Evolutionary conservation across 1,140 invertebrate genomes (phyloP).

Genomic region (Sarcophaga peregrina): DNA sequence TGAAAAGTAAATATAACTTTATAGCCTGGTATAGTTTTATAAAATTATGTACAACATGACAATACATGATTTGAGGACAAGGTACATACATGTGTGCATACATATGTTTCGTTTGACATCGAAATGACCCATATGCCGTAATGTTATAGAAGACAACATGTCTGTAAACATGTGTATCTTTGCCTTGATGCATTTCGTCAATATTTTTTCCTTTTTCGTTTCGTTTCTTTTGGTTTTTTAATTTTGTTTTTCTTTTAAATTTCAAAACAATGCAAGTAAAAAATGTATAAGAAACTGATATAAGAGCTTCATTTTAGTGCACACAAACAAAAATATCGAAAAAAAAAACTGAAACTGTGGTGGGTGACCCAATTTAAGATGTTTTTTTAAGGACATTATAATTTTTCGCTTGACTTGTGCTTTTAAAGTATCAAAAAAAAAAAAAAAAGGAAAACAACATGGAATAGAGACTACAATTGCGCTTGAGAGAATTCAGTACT

Average conservation of each 20-base stretch:
- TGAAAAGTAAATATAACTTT: too few species aligned
- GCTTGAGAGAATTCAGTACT: too few species aligned
- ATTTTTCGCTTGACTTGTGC: neutral
- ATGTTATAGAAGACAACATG: neutral
- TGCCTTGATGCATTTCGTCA: neutral
- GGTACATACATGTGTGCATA: too few species aligned
- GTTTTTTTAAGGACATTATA: neutral
- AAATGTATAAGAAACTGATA: neutral
- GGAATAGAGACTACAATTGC: too few species aligned
- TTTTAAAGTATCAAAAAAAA: neutral
- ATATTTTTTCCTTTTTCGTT: too few species aligned
- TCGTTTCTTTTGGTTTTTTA: too few species aligned
- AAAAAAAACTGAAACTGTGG: constrained; percentile 9
- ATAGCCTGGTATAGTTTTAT: too few species aligned
- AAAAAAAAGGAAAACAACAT: neutral
- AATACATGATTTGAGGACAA: too few species aligned
- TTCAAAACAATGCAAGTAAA: too few species aligned
- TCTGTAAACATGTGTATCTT: neutral
- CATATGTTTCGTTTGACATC: too few species aligned
- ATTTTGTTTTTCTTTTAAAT: too few species aligned
- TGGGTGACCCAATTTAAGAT: constrained; percentile 31
- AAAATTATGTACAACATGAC: too few species aligned
- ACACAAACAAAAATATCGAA: neutral
- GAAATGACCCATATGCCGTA: neutral
- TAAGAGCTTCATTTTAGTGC: constrained; percentile 34